Base-by-base conservation (phyloP, 2,888 invertebrate species). In the Acrobasis repandana region DNA sequence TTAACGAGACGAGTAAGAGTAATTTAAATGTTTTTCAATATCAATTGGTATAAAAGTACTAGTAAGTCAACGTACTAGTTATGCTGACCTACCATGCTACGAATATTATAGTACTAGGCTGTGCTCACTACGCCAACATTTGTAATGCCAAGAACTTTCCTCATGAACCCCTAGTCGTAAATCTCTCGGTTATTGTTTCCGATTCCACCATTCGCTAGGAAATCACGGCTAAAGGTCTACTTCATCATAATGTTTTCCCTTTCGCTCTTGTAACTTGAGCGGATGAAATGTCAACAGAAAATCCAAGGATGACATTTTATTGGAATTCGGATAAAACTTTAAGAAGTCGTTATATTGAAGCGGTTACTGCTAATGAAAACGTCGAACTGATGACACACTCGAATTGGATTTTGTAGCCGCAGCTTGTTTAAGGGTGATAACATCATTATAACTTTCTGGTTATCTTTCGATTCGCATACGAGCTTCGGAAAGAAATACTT, bases 131-230 rank as follows among this genome's bases (percentile, higher is more conserved):
- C 43, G 68, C 63, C 66, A 61, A 56, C 62, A 65, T 62, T 51
- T 71, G 68, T 75, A 76, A 78, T 74, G 66, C 20, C 18, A 50
- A n/a, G 28, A 43, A 43, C 47, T 57, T 47, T 11, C 58, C 57
- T 61, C 56, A 58, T 56, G 16, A 16, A 49, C 36, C 56, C 51
- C n/a, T 52, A 48, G 61, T 61, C 62, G 48, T 66, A 66, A 64
- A 65, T 66, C 68, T 63, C 51, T 36, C 48, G 50, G 61, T 65
- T 66, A 65, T 62, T 61, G 61, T 66, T 66, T 68, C 65, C 63
- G 64, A 62, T 66, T 66, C 62, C 62, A 63, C 57, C 61, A 62
- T 51, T 56, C 15, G 48, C 48, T 43, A 34, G 46, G 54, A 28
- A 50, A 47, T 10, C 34, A 43, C 62, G 57, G 60, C 65, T 62